Percentiles rank a stretch among this genome's conserved stretches.
phyloP scores from a whole-genome alignment of 2,797 vertebrate genomes.

The Iguana delicatissima region DNA sequence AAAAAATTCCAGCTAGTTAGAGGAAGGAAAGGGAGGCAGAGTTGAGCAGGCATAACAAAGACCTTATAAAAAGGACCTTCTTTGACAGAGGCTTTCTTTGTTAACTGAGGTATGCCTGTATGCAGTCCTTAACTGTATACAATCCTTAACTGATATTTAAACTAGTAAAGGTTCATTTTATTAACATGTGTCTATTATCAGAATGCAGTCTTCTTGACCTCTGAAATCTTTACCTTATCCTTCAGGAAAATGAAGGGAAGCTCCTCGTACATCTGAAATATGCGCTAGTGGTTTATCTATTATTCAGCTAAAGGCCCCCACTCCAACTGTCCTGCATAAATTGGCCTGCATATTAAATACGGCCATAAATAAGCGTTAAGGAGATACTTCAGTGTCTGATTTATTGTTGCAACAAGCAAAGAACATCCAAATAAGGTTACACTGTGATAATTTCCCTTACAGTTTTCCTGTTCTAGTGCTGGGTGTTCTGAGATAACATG shows the following conservation, averaged over 20 bases:
- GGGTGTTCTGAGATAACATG: background rate
- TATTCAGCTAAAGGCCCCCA: conserved; percentile 12
- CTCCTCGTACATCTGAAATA: background rate
- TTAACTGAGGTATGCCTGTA: background rate
- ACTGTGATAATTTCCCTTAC: conserved; percentile 21
- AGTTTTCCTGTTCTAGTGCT: background rate
- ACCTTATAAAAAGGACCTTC: background rate
- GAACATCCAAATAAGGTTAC: conserved; percentile 62
- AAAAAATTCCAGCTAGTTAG: too few species aligned
- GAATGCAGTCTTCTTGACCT: accelerated
- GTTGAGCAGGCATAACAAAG: background rate
- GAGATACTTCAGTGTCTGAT: conserved; percentile 64
- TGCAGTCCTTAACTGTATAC: background rate
- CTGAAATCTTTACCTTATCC: background rate
- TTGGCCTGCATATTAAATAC: conserved; percentile 32
- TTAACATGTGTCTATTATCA: conserved; percentile 20
- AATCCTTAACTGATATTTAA: conserved; percentile 2
- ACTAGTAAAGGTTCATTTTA: conserved; percentile 4
- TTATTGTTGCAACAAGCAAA: conserved; percentile 59
- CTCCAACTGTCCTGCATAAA: conserved; percentile 27
- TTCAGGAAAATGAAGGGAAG: background rate
- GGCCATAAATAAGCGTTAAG: conserved; percentile 68
- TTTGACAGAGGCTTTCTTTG: background rate
- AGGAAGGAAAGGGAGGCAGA: too few species aligned
- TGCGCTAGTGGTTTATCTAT: conserved; percentile 8